Conservation (phyloP, 2,797 vertebrate genomes). For the Rhincodon typus region DNA sequence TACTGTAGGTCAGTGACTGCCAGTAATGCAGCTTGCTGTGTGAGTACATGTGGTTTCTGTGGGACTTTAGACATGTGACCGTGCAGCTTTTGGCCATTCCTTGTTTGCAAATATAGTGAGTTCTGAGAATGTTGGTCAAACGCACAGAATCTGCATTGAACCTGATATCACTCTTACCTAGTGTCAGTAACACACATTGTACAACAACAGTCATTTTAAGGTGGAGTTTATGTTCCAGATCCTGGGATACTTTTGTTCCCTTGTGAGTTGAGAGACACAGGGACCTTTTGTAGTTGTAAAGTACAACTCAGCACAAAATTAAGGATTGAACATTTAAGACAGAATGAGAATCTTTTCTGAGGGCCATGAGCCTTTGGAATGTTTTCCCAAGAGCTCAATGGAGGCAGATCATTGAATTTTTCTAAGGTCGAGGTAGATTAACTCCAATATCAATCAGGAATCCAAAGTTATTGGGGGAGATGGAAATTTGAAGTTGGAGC, state of each 20-base stretch:
- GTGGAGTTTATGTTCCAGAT: background rate
- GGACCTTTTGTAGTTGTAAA: background rate
- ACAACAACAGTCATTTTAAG: background rate
- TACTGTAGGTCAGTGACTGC: slow-evolving; percentile 8
- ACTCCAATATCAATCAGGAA: too few species aligned
- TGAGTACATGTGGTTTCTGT: background rate
- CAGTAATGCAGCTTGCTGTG: slow-evolving; percentile 16
- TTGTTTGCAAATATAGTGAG: background rate
- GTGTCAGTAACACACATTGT: background rate
- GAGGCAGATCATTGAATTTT: too few species aligned
- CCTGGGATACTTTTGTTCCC: background rate
- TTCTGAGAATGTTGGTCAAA: background rate
- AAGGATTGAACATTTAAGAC: background rate
- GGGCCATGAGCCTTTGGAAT: too few species aligned
- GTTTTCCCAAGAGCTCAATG: too few species aligned
- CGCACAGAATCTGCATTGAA: background rate
- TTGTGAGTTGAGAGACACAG: background rate
- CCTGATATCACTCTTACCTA: background rate
- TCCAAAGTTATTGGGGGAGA: too few species aligned
- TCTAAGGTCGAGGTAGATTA: too few species aligned
- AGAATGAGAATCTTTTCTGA: too few species aligned
- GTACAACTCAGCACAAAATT: background rate
- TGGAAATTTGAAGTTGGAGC: too few species aligned
- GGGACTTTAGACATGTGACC: background rate
- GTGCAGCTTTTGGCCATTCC: background rate